Conservation (phyloP, 2,797 vertebrate species). For the Microchirus variegatus region DNA sequence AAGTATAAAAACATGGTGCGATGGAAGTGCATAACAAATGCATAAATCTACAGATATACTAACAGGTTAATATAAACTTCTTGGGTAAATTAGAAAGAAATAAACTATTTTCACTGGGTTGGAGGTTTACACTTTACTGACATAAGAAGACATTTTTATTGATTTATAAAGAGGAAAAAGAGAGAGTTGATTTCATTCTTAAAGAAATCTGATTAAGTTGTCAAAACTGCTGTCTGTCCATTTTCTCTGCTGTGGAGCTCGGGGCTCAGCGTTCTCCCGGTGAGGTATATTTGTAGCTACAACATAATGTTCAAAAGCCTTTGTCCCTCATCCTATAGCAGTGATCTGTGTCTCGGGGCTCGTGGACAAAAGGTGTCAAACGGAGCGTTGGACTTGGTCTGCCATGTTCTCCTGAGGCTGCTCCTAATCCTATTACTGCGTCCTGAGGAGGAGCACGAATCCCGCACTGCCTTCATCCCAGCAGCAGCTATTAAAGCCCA, state of each 20-base stretch:
- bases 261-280: constrained; percentile 63
- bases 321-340: constrained; percentile 72
- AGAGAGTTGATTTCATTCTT: neutral
- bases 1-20: too few relatives aligned
- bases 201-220: constrained; percentile 63
- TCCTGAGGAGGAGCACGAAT: constrained; percentile 55
- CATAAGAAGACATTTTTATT: too few relatives aligned
- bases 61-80: too few relatives aligned
- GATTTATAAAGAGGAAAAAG: too few relatives aligned
- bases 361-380: constrained; percentile 80
- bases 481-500: constrained; percentile 42
- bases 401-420: constrained; percentile 63
- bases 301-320: constrained; percentile 73
- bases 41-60: too few relatives aligned
- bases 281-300: constrained; percentile 74
- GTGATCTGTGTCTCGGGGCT: constrained; percentile 68
- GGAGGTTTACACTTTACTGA: too few relatives aligned
- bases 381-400: constrained; percentile 70
- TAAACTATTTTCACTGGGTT: too few relatives aligned
- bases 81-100: too few relatives aligned
- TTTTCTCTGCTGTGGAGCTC: constrained; percentile 44
- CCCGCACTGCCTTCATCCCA: constrained; percentile 51
- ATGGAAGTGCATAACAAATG: too few relatives aligned
- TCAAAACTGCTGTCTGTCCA: constrained; percentile 48
- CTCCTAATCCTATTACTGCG: constrained; percentile 81